Percentiles rank a stretch among this genome's conserved stretches.
These are phyloP conservation scores for Gadopsis bispinosus DNA, from an alignment of 2,797 vertebrate species.

Conservation along the genomic window DNA sequence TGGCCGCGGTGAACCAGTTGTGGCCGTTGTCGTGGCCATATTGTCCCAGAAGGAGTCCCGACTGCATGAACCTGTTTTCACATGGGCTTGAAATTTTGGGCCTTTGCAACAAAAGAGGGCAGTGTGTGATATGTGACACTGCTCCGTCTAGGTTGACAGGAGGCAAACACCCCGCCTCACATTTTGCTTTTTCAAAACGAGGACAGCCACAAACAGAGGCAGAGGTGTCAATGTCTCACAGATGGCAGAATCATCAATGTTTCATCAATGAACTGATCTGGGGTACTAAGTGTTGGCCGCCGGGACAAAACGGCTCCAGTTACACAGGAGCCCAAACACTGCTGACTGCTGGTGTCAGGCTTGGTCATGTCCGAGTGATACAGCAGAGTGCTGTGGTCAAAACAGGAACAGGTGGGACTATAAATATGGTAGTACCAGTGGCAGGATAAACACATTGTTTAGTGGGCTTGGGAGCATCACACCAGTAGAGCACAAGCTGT, in stretches of 20 bases:
- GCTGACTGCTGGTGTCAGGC: slow-evolving; percentile 22
- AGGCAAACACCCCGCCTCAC: slow-evolving; percentile 43
- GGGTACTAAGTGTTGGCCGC: slow-evolving; percentile 56
- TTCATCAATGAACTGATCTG: slow-evolving; percentile 72
- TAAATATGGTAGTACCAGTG: slow-evolving; percentile 18
- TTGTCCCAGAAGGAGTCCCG: neutral
- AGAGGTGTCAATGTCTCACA: slow-evolving; percentile 62
- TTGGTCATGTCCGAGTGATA: slow-evolving; percentile 27
- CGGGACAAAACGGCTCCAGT: slow-evolving; percentile 52
- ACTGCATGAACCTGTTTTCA: neutral
- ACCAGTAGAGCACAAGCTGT: neutral
- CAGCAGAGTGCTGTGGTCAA: slow-evolving; percentile 29
- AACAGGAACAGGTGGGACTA: slow-evolving; percentile 21
- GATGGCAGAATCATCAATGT: slow-evolving; percentile 74
- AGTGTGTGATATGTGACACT: slow-evolving; percentile 48
- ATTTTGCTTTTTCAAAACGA: slow-evolving; percentile 41
- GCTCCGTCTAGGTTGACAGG: slow-evolving; percentile 10
- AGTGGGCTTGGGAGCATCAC: neutral
- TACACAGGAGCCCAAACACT: slow-evolving; percentile 47
- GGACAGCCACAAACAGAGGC: slow-evolving; percentile 46
- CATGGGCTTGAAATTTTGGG: slow-evolving; percentile 18
- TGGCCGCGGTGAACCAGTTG: neutral
- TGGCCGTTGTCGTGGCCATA: neutral
- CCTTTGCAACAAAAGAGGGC: slow-evolving; percentile 19
- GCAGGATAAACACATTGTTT: slow-evolving; percentile 1